Evolutionary conservation across 2,888 invertebrate species (phyloP).

Genomic region (Phaedon cochleariae): DNA sequence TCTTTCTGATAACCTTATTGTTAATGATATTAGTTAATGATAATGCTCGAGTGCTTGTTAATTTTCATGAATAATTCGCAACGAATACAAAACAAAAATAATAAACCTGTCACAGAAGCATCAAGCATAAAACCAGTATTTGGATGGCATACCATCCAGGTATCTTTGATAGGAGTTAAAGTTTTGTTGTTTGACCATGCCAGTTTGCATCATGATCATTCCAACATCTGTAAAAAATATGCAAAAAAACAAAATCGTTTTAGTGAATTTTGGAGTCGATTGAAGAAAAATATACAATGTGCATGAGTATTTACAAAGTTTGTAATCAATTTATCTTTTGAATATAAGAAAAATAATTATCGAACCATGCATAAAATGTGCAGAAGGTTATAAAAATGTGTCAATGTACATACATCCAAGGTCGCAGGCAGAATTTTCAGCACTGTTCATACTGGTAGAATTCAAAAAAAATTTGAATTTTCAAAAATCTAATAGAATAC

Average conservation of each 20-base stretch:
- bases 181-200: conserved; percentile 94
- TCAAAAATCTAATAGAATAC: no score
- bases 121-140: conserved; percentile 36
- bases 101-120: conserved; percentile 27
- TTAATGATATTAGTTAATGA: neutral
- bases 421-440: conserved; percentile 52
- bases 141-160: conserved; percentile 80
- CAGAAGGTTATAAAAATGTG: conserved; percentile 61
- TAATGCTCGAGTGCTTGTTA: neutral
- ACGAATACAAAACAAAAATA: neutral
- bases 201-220: conserved; percentile 97
- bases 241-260: conserved; percentile 58
- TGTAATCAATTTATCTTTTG: conserved; percentile 12
- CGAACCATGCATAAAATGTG: conserved; percentile 61
- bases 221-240: conserved; percentile 92
- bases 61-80: neutral
- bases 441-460: conserved; percentile 30
- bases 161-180: conserved; percentile 74
- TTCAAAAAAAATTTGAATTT: neutral
- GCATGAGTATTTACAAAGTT: conserved; percentile 25
- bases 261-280: neutral
- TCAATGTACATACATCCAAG: conserved; percentile 61
- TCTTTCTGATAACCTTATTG: neutral
- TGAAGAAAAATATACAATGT: conserved; percentile 18
- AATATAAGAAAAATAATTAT: conserved; percentile 40